Evolutionary conservation across 2,113 vertebrate genomes (phyloP), one percentile per base, ranked within the genome.

Genomic region (Scortum barcoo): DNA sequence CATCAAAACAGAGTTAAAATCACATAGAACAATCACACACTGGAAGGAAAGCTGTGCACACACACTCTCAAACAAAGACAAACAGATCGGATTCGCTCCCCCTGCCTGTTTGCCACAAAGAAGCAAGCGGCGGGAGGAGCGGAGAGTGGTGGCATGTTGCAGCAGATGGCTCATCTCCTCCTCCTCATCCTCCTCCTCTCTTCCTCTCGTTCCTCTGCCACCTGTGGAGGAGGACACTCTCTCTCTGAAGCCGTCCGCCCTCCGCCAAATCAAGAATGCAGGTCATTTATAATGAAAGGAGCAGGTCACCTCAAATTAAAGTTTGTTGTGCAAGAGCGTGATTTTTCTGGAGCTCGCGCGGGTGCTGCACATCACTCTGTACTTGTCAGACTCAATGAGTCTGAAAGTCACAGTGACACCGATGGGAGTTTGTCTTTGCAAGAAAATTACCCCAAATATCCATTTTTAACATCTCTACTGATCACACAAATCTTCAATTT

Each of bases 131-230:
- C 73, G 78, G 75, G 81, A 38, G 48, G 67, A 78, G 80, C 19
- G 79, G 71, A 86, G 74, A 30, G 44, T 24, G 54, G 50, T 81
- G 84, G 78, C 70, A 80, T 24, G 72, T 48, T 71, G 80, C 80
- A 91, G 88, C 91, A 94, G 92, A 90, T 93, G 92, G 92, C 85
- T 79, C 63, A 44, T 86, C 86, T 86, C 82, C 81, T 81, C 87
- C 77, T 84, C 65, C 66, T 87, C 78, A 4, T 81, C 78, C 38
- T 86, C 72, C 51, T 33, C 50, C 22, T 66, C 73, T 65, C 75
- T 50, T 83, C 50, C 63, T 80, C 78, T 54, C 71, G n/a, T 63
- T 76, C 33, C 72, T 84, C 83, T 46, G 72, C 85, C 90, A 92
- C 89, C 90, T 91, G 93, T 91, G 92, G 90, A 90, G 81, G 90